A percentile compares a stretch with the other conserved stretches of the same genome.
phyloP scores from a whole-genome alignment of 2,888 invertebrate genomes.

The Patella ulyssiponensis region DNA sequence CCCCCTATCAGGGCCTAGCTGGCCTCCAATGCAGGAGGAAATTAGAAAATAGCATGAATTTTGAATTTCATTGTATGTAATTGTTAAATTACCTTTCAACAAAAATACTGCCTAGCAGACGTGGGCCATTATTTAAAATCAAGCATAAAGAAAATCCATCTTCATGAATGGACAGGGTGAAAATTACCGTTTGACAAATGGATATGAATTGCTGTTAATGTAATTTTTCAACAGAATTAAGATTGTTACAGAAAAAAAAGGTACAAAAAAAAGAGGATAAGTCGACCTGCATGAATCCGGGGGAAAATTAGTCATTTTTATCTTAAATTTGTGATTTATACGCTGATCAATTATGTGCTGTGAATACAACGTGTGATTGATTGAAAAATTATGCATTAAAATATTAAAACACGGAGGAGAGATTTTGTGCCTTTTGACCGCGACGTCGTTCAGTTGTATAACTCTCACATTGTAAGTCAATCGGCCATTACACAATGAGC shows the following conservation, averaged over 20 bases:
- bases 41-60: too few relatives aligned
- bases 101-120: too few relatives aligned
- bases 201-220: background rate
- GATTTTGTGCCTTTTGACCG: background rate
- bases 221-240: conserved; percentile 3
- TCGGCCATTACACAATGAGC: background rate
- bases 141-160: too few relatives aligned
- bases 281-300: background rate
- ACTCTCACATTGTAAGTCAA: background rate
- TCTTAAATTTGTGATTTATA: conserved; percentile 6
- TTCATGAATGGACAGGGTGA: too few relatives aligned
- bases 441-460: background rate
- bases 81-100: too few relatives aligned
- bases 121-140: too few relatives aligned
- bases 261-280: background rate
- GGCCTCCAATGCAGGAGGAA: too few relatives aligned
- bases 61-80: too few relatives aligned
- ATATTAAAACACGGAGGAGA: background rate
- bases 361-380: background rate
- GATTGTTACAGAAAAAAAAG: conserved; percentile 1
- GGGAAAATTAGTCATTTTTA: conserved; percentile 7
- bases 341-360: background rate
- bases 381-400: conserved; percentile 11
- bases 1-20: too few relatives aligned
- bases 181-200: too few relatives aligned